Evolutionary conservation across 2,888 invertebrate genomes (phyloP), one percentile per base, ranked within the genome.

Genomic region (Aspidiotus rigidus): DNA sequence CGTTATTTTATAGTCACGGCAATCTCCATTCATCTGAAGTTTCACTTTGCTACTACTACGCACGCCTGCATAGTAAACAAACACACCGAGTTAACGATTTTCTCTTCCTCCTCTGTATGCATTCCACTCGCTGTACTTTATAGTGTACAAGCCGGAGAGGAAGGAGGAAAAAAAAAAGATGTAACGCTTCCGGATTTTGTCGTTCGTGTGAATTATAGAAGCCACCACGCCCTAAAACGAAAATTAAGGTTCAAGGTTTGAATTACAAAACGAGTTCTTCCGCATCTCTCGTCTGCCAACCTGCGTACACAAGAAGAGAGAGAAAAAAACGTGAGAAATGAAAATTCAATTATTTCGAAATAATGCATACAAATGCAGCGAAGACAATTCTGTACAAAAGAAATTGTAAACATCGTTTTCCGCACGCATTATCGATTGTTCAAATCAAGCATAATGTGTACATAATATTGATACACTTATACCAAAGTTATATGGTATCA

Each of bases 171-270:
- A 59, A 28, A 59, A 59, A 28, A 59, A 59, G 59, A 59, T 11
- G 39, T 59, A 59, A 59, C 59, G 39, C 13, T 59, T 59, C 59
- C 59, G 59, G 59, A 59, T 59, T 28, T 11, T 59, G 10, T 59
- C 59, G 16, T 13, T 59, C 59, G 16, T 59, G 16, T 59, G 59
- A 59, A 62, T 62, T 42, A 40, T 41, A 40, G 62, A 15, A 8
- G 62, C 62, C 15, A 17, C 62, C 62, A 62, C 62, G 40, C 62
- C 62, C 44, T 40, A 42, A 13, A 28, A 62, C 62, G 42, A n/a
- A 62, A 62, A 42, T 44, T 44, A 60, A 57, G 16, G 57, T 57
- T 57, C 57, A 57, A 57, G 57, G 57, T 57, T 57, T 57, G 57
- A 57, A 57, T 57, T 57, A 57, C 57, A 16, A 57, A 16, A 17